Evolutionary conservation across 1,140 invertebrate genomes (phyloP).

Genomic region (Mya arenaria): DNA sequence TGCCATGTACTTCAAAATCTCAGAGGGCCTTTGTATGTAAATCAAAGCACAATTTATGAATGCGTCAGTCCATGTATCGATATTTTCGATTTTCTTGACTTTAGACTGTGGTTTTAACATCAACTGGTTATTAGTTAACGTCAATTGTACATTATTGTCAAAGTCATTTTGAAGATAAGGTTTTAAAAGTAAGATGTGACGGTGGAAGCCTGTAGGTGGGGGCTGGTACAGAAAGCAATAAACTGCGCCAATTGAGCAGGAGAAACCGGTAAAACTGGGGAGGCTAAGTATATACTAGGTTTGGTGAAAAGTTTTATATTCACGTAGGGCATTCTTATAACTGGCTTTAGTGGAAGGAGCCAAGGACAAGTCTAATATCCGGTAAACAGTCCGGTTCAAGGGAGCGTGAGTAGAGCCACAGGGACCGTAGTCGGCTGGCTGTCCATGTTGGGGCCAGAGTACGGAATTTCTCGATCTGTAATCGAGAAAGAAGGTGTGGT

Average conservation of each 20-base stretch:
- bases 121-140: too few species aligned
- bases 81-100: too few species aligned
- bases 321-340: constrained; percentile 17
- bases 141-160: too few species aligned
- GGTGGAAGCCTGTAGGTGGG: neutral
- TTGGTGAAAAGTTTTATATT: constrained; percentile 7
- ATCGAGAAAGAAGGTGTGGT: constrained; percentile 53
- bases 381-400: constrained; percentile 15
- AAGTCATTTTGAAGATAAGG: too few species aligned
- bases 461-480: constrained; percentile 30
- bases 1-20: too few species aligned
- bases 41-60: too few species aligned
- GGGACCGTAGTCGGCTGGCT: constrained; percentile 6
- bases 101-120: too few species aligned
- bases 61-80: too few species aligned
- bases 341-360: constrained; percentile 24
- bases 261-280: neutral
- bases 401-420: constrained; percentile 5
- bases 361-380: neutral
- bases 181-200: constrained; percentile 22
- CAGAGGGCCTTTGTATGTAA: too few species aligned
- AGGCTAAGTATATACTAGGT: neutral
- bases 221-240: constrained; percentile 15
- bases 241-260: constrained; percentile 26
- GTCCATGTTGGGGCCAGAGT: constrained; percentile 19